Percentiles rank a stretch among this genome's conserved stretches.
Evolutionary conservation across 2,113 vertebrate species (phyloP).

Genomic region (Perognathus longimembris): DNA sequence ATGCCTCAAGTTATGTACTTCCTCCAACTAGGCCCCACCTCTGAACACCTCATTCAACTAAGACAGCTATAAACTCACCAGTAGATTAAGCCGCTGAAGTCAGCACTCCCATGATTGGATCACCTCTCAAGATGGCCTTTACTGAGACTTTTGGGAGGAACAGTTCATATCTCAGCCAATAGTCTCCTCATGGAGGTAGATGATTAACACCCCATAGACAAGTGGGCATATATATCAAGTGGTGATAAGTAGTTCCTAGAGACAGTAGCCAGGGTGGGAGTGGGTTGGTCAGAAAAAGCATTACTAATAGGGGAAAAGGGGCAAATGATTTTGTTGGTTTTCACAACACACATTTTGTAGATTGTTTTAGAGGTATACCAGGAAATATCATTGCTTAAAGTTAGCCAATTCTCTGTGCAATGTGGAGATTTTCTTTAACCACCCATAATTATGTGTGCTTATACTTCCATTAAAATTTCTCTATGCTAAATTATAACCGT

Average conservation of each 20-base stretch:
- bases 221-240: neutral
- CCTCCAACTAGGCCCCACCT: too few relatives aligned
- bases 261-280: neutral
- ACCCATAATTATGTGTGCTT: neutral
- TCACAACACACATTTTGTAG: neutral
- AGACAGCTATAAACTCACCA: too few relatives aligned
- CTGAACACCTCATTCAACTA: too few relatives aligned
- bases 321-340: neutral
- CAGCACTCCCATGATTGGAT: too few relatives aligned
- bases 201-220: neutral
- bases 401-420: neutral
- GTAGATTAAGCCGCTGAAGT: too few relatives aligned
- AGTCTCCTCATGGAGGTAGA: too few relatives aligned
- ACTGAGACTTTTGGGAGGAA: too few relatives aligned
- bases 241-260: neutral
- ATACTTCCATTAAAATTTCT: neutral
- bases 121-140: too few relatives aligned
- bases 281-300: neutral
- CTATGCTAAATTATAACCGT: constrained; percentile 6
- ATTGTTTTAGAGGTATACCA: neutral
- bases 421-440: neutral
- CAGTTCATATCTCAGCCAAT: too few relatives aligned
- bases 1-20: too few relatives aligned
- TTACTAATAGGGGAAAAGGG: constrained; percentile 10
- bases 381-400: neutral